These are phyloP conservation scores for Axis porcinus DNA, from an alignment of 2,113 vertebrate species.

Conservation along the genomic window DNA sequence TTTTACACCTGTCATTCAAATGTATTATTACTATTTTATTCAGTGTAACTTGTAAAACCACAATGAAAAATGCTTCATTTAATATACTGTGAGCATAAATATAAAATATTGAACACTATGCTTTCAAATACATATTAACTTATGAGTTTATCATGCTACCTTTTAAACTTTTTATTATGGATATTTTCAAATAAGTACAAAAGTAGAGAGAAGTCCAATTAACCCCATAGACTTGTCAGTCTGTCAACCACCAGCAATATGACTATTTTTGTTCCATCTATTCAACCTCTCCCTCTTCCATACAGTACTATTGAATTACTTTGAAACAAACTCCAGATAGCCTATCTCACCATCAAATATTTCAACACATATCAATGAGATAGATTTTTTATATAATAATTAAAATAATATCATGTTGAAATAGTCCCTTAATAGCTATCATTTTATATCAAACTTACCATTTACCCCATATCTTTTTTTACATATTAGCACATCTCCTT, in stretches of 20 bases:
- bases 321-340: neutral
- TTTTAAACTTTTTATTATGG: neutral
- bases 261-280: neutral
- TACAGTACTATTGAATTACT: neutral
- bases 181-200: neutral
- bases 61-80: neutral
- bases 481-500: neutral
- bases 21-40: neutral
- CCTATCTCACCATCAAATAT: neutral
- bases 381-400: neutral
- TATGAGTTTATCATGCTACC: neutral
- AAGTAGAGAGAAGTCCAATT: neutral
- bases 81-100: neutral
- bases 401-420: neutral
- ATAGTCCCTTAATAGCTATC: neutral
- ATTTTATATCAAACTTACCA: neutral
- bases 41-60: neutral
- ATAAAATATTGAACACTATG: neutral
- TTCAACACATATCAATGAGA: neutral
- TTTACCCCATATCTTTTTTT: neutral
- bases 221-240: fast-evolving
- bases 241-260: neutral
- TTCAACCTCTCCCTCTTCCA: neutral
- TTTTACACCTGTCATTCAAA: neutral
- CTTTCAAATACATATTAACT: neutral